A percentile compares a stretch with the other conserved stretches of the same genome.
Evolutionary conservation across 2,113 vertebrate species (phyloP).

Genomic region (Gopherus evgoodei): DNA sequence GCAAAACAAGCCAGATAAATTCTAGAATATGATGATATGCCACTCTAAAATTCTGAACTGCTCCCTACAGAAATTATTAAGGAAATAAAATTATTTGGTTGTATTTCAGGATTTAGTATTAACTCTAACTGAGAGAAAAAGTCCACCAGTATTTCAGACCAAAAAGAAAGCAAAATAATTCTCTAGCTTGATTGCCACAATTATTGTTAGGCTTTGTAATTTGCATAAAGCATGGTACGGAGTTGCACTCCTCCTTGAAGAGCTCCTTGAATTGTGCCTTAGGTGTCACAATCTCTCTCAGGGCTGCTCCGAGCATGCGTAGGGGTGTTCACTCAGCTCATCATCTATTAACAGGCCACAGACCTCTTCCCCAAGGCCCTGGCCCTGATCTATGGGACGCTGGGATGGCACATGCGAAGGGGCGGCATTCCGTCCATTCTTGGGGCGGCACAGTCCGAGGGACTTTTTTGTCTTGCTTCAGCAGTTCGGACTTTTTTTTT

Average conservation of each 20-base stretch:
- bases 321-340: background rate
- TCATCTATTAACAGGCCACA: background rate
- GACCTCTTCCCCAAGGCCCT: background rate
- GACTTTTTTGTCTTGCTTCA: too few species aligned
- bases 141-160: background rate
- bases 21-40: background rate
- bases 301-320: background rate
- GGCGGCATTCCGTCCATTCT: too few species aligned
- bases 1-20: background rate
- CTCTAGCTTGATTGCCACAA: background rate
- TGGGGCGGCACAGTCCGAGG: too few species aligned
- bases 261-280: background rate
- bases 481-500: too few species aligned
- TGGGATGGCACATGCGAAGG: too few species aligned
- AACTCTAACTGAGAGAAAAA: background rate
- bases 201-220: background rate
- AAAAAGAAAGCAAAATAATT: background rate
- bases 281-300: background rate
- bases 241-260: background rate
- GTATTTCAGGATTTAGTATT: background rate
- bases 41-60: background rate
- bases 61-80: background rate
- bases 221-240: background rate
- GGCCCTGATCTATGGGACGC: background rate
- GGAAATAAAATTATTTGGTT: background rate